Evolutionary conservation across 2,113 vertebrate species (phyloP), one percentile per base, ranked within the genome.

Genomic region (Strigops habroptila): DNA sequence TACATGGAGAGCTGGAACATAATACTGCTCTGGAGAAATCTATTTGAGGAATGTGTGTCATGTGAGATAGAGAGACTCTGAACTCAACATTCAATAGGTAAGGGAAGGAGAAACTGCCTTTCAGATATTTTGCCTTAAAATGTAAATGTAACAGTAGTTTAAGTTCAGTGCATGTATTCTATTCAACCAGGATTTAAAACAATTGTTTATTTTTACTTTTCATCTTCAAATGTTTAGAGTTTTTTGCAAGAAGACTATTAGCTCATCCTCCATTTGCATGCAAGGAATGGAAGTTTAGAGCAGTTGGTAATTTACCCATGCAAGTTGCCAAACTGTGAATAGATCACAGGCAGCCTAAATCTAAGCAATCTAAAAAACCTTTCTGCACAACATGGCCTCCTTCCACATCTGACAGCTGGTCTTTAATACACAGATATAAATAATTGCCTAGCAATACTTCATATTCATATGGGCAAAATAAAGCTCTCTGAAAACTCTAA

Each of bases 141-240:
- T 82, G 83, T 49, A 95, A 91, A 92, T 86, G 70, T 33, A 89
- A 48, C 18, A 31, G 77, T 84, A 91, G 48, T 91, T 95, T 91
- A 92, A 76, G 88, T 88, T 96, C 74, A 88, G 39, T 19, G 65
- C 76, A 69, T 92, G 81, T 69, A 79, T 80, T 82, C 74, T 89
- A 85, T 87, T 93, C 86, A 96, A 33, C 62, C 23, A 89, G 91
- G 77, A 94, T 92, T 94, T 95, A 79, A 95, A 93, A 92, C 57
- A 79, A 92, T 80, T 96, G 83, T 91, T 96, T 95, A 89, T 76
- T 93, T 95, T 91, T 69, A 82, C 63, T 83, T 96, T 96, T 95
- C 48, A 88, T 97, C 93, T 90, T 82, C 24, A 37, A 55, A 75
- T 15, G 35, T 67, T 87, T 71, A 82, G 79, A 84, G 2, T 12